Conservation (phyloP, 2,113 vertebrate genomes). For the Callipepla californica region DNA sequence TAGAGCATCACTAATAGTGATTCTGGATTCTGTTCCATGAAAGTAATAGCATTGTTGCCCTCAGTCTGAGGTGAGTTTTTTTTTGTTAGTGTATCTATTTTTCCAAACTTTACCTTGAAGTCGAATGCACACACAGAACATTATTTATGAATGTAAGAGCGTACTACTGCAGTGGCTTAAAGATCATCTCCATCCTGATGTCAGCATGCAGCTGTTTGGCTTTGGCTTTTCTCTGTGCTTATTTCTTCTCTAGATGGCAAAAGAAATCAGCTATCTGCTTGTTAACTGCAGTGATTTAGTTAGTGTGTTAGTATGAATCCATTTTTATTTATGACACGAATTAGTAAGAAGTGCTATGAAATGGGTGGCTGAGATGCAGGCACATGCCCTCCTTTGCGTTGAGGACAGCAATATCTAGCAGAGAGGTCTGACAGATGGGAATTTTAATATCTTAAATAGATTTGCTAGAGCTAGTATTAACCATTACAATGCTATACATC, state of each 20-base stretch:
- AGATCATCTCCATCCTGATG: neutral
- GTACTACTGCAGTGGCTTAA: neutral
- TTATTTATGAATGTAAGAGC: neutral
- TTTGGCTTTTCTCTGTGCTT: neutral
- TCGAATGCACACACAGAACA: accelerated
- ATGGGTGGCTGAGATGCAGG: neutral
- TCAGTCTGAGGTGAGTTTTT: neutral
- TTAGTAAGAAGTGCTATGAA: neutral
- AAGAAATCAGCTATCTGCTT: accelerated
- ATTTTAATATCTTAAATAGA: slow-evolving; percentile 31
- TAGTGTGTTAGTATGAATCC: neutral
- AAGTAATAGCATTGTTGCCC: neutral
- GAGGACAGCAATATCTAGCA: neutral
- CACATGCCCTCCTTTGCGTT: neutral
- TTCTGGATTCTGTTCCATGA: neutral
- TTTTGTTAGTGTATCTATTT: neutral
- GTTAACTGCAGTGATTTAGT: neutral
- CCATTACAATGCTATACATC: neutral
- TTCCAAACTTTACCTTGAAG: neutral
- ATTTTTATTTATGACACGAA: neutral
- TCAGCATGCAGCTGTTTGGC: neutral
- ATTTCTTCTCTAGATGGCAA: neutral
- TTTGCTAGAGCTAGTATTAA: neutral
- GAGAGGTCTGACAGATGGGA: slow-evolving; percentile 13
- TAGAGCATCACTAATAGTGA: neutral